A percentile compares a stretch with the other conserved stretches of the same genome.
Conservation (phyloP, 1,140 invertebrate species). For the Oppia nitens region DNA sequence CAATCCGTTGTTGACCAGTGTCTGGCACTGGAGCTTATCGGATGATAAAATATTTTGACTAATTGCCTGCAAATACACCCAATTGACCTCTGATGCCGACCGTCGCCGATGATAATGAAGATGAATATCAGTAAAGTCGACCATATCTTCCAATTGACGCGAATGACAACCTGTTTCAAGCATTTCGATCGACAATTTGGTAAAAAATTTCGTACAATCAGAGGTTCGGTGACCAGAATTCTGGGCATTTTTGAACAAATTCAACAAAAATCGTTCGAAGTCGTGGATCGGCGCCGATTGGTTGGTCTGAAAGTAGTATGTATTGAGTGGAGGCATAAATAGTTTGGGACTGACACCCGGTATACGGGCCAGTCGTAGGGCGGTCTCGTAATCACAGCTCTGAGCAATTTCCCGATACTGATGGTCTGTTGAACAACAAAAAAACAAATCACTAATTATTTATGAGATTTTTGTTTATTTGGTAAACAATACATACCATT, state of each 20-base stretch:
- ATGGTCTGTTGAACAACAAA: conserved; percentile 5
- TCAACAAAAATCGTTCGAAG: background rate
- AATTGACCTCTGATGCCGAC: background rate
- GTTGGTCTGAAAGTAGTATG: background rate
- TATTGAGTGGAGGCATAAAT: conserved; percentile 15
- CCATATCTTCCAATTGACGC: background rate
- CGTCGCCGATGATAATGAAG: background rate
- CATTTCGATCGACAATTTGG: background rate
- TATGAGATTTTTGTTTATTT: background rate
- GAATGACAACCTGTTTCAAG: background rate
- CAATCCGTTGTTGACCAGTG: conserved; percentile 6
- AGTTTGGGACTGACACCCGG: conserved; percentile 7
- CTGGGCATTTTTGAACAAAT: conserved; percentile 4
- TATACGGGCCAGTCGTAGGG: conserved; percentile 13
- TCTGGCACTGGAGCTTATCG: background rate
- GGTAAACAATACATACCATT: background rate
- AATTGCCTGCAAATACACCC: conserved; percentile 13
- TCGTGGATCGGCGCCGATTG: background rate
- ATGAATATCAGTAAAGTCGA: background rate
- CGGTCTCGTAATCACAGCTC: conserved; percentile 10
- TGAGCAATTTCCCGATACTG: conserved; percentile 17
- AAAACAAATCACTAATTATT: background rate
- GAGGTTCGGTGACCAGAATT: background rate
- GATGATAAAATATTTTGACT: conserved; percentile 3
- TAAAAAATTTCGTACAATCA: conserved; percentile 11